phyloP scores from a whole-genome alignment of 2,113 vertebrate species.

The Fulmarus glacialis region DNA sequence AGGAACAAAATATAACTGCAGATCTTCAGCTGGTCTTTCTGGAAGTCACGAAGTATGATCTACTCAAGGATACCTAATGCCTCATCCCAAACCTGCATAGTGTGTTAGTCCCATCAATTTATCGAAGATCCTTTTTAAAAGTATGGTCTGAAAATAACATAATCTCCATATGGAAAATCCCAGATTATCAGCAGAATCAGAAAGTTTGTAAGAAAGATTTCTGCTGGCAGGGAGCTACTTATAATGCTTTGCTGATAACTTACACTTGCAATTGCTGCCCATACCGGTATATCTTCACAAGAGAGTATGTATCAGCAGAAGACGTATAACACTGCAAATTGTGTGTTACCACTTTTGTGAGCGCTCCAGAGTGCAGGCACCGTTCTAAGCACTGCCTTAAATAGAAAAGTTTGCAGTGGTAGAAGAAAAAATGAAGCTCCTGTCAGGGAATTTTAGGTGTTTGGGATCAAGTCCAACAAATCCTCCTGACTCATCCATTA shows the following conservation, averaged over 20 bases:
- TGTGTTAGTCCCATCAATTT: not conserved
- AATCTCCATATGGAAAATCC: not conserved
- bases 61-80: not conserved
- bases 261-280: not conserved
- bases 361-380: not conserved
- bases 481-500: conserved; percentile 51
- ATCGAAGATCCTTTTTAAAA: not conserved
- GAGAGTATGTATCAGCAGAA: not conserved
- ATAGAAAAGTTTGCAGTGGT: conserved; percentile 15
- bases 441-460: conserved; percentile 2
- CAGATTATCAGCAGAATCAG: not conserved
- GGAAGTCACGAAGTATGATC: not conserved
- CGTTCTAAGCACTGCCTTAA: not conserved
- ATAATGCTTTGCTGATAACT: not conserved
- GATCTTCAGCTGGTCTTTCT: not conserved
- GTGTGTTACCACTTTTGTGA: not conserved
- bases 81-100: not conserved
- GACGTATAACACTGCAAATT: not conserved
- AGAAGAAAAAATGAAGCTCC: not conserved
- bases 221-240: not conserved
- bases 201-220: not conserved
- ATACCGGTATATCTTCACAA: not conserved
- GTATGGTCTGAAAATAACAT: not conserved
- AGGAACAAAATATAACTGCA: not conserved
- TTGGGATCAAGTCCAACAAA: conserved; percentile 43